phyloP scores from a whole-genome alignment of 2,797 vertebrate genomes.

The Mycteria americana region DNA sequence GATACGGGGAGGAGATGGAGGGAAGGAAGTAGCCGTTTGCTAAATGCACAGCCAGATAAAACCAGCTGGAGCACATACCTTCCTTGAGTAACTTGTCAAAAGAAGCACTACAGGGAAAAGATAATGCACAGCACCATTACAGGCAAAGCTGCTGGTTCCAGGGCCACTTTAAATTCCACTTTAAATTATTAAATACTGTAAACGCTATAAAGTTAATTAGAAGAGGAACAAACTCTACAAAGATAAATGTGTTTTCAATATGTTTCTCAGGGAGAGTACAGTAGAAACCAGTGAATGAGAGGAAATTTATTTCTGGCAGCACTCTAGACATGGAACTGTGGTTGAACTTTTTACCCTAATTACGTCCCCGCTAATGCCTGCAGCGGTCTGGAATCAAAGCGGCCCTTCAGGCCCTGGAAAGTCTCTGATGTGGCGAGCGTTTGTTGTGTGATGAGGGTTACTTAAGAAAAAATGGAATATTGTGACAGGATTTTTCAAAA shows the following conservation, averaged over 20 bases:
- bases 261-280: slow-evolving; percentile 78
- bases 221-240: slow-evolving; percentile 76
- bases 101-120: slow-evolving; percentile 51
- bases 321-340: slow-evolving; percentile 83
- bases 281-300: slow-evolving; percentile 81
- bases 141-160: slow-evolving; percentile 39
- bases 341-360: slow-evolving; percentile 99
- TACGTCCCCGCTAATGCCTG: slow-evolving; percentile 91
- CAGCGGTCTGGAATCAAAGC: slow-evolving; percentile 91
- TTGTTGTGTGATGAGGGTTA: slow-evolving; percentile 87
- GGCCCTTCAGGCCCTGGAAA: slow-evolving; percentile 84
- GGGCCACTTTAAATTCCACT: slow-evolving; percentile 67
- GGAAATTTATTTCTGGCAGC: slow-evolving; percentile 90
- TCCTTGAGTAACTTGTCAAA: slow-evolving; percentile 42
- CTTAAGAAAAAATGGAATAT: slow-evolving; percentile 81
- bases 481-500: slow-evolving; percentile 79
- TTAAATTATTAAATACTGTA: slow-evolving; percentile 79
- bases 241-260: slow-evolving; percentile 86
- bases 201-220: slow-evolving; percentile 80
- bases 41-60: not conserved
- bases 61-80: slow-evolving; percentile 55
- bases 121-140: slow-evolving; percentile 40
- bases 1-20: slow-evolving; percentile 13
- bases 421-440: slow-evolving; percentile 91
- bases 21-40: slow-evolving; percentile 18